Evolutionary conservation across 2,797 vertebrate species (phyloP), one percentile per base, ranked within the genome.

Genomic region (Acestrorhynchus altus): DNA sequence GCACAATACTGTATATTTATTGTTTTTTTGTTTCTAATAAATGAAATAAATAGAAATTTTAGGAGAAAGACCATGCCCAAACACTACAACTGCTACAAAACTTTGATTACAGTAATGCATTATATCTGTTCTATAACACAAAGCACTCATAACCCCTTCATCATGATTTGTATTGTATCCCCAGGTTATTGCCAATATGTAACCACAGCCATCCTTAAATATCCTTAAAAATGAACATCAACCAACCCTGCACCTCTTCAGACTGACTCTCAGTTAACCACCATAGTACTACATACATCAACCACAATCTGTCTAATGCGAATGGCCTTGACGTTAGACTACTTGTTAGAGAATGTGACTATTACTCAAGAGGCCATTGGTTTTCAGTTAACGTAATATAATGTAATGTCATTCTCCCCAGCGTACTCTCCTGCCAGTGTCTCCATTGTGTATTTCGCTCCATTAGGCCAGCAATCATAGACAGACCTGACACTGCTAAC

Each of bases 401-500:
- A 51, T 31, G 22, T 18, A 9, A 49, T 51, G n/a, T 46, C 15
- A 46, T 28, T 66, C 40, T 26, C 13, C 44, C 22, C 20, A 13
- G 20, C 22, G n/a, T 40, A 13, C 46, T 28, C 60, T n/a, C 31
- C 60, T 40, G 8, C 60, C 22, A 20, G 39, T 40, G 20, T 26
- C 42, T 46, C 42, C 7, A 28, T 46, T 16, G 26, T n/a, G 18
- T 4, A 68, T 66, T 24, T 18, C 3, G 4, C 20, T n/a, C 59
- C 46, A 57, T 63, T 72, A 31, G 71, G 18, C 24, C 52, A 9
- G 20, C 35, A 35, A 11, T 66, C 24, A 46, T 1, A 16, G 35
- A 16, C 69, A 10, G 44, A 59, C 44, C 12, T 47, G 40, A 57
- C 39, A 71, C 26, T 31, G 39, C 54, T 39, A 57, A 70, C 69